Conservation (phyloP, 1,140 invertebrate genomes). For the Cotesia glomerata region DNA sequence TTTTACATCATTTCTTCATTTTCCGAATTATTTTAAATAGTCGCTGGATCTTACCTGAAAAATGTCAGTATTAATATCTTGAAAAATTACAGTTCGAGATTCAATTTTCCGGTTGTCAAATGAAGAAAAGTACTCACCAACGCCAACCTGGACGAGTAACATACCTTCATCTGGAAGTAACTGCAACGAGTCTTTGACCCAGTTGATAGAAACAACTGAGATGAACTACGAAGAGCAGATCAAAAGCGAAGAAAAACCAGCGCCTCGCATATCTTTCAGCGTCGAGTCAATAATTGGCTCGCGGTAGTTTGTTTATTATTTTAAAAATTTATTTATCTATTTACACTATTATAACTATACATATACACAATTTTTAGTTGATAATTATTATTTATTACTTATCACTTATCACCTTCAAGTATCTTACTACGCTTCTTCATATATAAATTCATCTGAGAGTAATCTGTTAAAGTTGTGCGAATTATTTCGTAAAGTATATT, state of each 20-base stretch:
- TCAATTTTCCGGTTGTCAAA: too few relatives aligned
- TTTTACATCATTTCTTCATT: background rate
- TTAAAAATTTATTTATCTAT: background rate
- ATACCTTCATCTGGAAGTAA: slow-evolving; percentile 4
- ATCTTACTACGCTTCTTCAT: slow-evolving; percentile 66
- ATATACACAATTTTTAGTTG: background rate
- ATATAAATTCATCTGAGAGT: slow-evolving; percentile 77
- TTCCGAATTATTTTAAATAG: too few relatives aligned
- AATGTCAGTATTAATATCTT: too few relatives aligned
- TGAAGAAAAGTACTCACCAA: slow-evolving; percentile 30
- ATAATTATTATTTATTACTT: background rate
- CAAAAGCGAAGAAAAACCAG: slow-evolving; percentile 27
- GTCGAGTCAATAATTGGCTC: slow-evolving; percentile 58
- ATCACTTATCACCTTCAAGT: slow-evolving; percentile 44
- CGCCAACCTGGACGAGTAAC: slow-evolving; percentile 42
- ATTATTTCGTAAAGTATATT: slow-evolving; percentile 76
- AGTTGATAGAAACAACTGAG: slow-evolving; percentile 10
- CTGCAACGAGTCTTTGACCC: slow-evolving; percentile 13
- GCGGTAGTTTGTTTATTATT: background rate
- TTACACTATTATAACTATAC: background rate
- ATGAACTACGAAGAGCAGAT: slow-evolving; percentile 18
- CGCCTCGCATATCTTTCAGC: slow-evolving; percentile 55
- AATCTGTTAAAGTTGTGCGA: slow-evolving; percentile 76
- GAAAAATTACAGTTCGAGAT: background rate
- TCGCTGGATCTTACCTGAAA: too few relatives aligned